A percentile compares a stretch with the other conserved stretches of the same genome.
These are phyloP conservation scores for Danio albolineatus DNA, from an alignment of 2,797 vertebrate genomes.

Conservation along the genomic window DNA sequence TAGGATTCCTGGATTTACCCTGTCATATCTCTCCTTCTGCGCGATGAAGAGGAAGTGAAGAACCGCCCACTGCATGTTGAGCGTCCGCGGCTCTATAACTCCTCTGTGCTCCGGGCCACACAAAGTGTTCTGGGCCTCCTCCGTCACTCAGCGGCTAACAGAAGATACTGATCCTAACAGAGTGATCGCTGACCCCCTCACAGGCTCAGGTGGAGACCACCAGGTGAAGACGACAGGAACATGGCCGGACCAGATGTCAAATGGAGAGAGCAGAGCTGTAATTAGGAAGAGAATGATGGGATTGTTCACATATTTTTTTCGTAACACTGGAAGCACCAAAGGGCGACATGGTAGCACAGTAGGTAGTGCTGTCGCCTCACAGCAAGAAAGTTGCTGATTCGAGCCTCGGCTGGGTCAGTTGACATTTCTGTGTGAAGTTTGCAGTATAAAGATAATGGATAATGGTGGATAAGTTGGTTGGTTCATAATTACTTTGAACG, in stretches of 20 bases:
- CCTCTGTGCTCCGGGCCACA: slow-evolving; percentile 48
- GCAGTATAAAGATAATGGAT: too few species aligned
- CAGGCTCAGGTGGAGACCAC: slow-evolving; percentile 45
- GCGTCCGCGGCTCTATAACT: slow-evolving; percentile 23
- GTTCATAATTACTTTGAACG: too few species aligned
- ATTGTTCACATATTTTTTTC: slow-evolving; percentile 1
- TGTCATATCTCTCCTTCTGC: slow-evolving; percentile 27
- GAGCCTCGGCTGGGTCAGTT: too few species aligned
- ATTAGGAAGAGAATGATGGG: slow-evolving; percentile 24
- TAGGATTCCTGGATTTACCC: too few species aligned
- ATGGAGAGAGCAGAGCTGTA: neutral
- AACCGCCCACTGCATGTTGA: slow-evolving; percentile 10
- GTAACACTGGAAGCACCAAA: too few species aligned
- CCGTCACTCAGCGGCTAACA: slow-evolving; percentile 51
- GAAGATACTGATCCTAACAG: slow-evolving; percentile 42
- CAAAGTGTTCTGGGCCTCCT: slow-evolving; percentile 30
- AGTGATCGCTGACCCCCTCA: slow-evolving; percentile 33
- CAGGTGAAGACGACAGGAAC: slow-evolving; percentile 29
- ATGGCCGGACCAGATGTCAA: slow-evolving; percentile 30
- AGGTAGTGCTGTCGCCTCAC: too few species aligned
- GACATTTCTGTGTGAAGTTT: too few species aligned
- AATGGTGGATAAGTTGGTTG: too few species aligned
- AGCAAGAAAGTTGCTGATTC: too few species aligned
- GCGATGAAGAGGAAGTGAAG: slow-evolving; percentile 42
- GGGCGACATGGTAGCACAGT: too few species aligned